These are phyloP conservation scores for Gasterosteus aculeatus DNA, from an alignment of 2,113 vertebrate genomes.

Conservation along the genomic window DNA sequence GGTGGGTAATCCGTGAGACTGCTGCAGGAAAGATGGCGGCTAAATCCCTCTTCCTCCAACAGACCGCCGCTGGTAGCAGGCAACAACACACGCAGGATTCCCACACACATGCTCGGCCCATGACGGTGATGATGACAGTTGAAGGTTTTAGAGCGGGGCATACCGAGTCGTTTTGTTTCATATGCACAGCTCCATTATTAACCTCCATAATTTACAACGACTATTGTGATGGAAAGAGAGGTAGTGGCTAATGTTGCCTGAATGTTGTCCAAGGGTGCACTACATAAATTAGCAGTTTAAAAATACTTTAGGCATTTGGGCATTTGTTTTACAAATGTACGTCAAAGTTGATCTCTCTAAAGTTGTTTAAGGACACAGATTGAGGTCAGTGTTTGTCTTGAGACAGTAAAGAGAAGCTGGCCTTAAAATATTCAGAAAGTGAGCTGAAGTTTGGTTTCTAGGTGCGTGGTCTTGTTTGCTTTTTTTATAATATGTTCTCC, in stretches of 20 bases:
- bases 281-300: not conserved
- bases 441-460: not conserved
- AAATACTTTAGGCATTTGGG: too few relatives aligned
- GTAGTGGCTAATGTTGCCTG: not conserved
- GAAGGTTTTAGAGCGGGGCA: constrained; percentile 27
- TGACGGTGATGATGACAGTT: constrained; percentile 12
- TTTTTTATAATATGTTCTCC: not conserved
- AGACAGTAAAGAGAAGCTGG: not conserved
- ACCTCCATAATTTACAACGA: not conserved
- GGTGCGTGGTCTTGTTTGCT: not conserved
- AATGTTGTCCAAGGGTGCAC: constrained; percentile 3
- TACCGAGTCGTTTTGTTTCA: constrained; percentile 16
- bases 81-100: constrained; percentile 18
- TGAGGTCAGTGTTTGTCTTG: not conserved
- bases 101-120: not conserved
- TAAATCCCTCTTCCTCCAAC: not conserved
- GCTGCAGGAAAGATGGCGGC: not conserved
- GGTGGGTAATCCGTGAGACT: not conserved
- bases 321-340: not conserved
- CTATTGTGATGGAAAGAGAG: constrained; percentile 3
- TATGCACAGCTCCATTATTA: constrained; percentile 19
- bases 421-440: constrained; percentile 14
- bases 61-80: constrained; percentile 14
- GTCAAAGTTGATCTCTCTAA: not conserved
- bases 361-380: not conserved